Evolutionary conservation across 2,888 invertebrate species (phyloP), one percentile per base, ranked within the genome.

Genomic region (Hydrotaea diabolus): DNA sequence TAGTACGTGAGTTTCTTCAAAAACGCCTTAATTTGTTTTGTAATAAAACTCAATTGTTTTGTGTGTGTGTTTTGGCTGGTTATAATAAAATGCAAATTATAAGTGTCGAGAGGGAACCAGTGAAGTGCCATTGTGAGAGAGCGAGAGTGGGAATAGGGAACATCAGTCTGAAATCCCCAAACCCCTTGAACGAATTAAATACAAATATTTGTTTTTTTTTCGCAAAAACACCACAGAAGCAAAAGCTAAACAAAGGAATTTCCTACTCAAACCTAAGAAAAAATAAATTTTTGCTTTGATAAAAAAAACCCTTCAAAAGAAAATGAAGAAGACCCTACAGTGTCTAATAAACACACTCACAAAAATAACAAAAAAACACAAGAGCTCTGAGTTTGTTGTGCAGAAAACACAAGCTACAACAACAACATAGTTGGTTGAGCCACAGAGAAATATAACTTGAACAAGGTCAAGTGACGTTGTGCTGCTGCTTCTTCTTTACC

Each of bases 381-480:
- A 77, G 9, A n/a, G n/a, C n/a, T n/a, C n/a, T n/a, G n/a, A n/a
- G n/a, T n/a, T n/a, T n/a, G 49, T 19, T 13, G 19, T 75, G 11
- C 55, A 43, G 36, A 66, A 80, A 72, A 66, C 26, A 36, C 49
- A 77, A 49, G 72, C 74, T n/a, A 76, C 8, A 66, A 78, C 59
- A 76, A 62, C 73, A 62, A 64, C 26, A 64, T 31, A 80, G 31
- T 31, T 31, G 7, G 31, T 53, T 55, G 62, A 74, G n/a, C 59
- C 75, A 83, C 46, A 49, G 76, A 79, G 76, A 79, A 21, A 80
- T 74, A 80, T 78, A 82, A 77, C 75, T 69, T 78, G 81, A 85
- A 82, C 86, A 87, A 86, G 87, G 87, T 86, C 87, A 87, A 85
- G 82, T 86, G 84, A 86, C 84, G 83, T 84, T 82, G n/a, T n/a